A percentile compares a stretch with the other conserved stretches of the same genome.
These are phyloP conservation scores for Ethmia dodecea DNA, from an alignment of 2,888 invertebrate species.

Conservation along the genomic window DNA sequence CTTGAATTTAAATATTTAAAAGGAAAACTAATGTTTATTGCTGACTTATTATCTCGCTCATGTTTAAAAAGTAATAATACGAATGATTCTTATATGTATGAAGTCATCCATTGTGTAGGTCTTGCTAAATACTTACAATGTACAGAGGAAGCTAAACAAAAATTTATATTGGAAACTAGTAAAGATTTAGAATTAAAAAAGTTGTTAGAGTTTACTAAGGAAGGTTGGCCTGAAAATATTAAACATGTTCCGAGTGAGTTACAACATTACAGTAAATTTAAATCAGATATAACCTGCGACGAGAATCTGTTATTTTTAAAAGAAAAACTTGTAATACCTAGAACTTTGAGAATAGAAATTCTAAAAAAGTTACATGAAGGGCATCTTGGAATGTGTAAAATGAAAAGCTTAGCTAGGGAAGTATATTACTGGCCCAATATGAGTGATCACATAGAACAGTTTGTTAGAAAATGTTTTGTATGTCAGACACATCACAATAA, in stretches of 20 bases:
- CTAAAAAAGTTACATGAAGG: conserved; percentile 26
- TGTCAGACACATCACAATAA: conserved; percentile 22
- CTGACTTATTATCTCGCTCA: conserved; percentile 25
- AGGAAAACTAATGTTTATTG: conserved; percentile 27
- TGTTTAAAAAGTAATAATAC: not conserved
- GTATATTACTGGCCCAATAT: conserved; percentile 34
- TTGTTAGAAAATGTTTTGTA: conserved; percentile 15
- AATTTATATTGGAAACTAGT: too few species aligned
- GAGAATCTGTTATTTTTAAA: conserved; percentile 14
- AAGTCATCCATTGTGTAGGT: not conserved
- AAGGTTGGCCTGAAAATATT: conserved; percentile 16
- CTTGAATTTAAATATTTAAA: conserved; percentile 22
- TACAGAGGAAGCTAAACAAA: not conserved
- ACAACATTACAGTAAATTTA: conserved; percentile 14
- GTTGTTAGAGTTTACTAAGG: conserved; percentile 7
- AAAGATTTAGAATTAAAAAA: too few species aligned
- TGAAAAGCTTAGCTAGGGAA: conserved; percentile 27
- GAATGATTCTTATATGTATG: not conserved
- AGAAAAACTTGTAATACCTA: conserved; percentile 14
- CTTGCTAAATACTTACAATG: not conserved
- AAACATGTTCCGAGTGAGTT: conserved; percentile 12
- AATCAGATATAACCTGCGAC: conserved; percentile 8
- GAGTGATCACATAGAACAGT: conserved; percentile 26
- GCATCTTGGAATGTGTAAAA: conserved; percentile 26
- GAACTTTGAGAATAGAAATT: conserved; percentile 9